Evolutionary conservation across 2,888 invertebrate genomes (phyloP).

Genomic region (Lepidocyrtinus sp.): DNA sequence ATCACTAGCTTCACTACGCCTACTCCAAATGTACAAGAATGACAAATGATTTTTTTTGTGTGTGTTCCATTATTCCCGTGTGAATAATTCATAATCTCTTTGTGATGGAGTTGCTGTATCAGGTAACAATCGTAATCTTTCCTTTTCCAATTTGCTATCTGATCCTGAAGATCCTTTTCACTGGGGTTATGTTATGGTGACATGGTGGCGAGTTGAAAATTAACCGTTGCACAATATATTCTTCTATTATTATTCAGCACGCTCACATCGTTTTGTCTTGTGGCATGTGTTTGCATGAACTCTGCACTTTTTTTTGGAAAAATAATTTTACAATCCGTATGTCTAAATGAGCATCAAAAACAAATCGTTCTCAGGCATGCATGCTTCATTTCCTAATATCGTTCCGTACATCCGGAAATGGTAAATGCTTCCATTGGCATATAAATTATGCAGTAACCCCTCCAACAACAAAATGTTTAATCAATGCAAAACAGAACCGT

Average conservation of each 20-base stretch:
- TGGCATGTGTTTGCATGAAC: conserved; percentile 28
- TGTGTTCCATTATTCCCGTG: not conserved
- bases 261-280: not conserved
- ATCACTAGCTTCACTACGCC: not conserved
- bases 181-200: too few relatives aligned
- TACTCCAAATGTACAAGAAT: not conserved
- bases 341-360: not conserved
- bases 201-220: too few relatives aligned
- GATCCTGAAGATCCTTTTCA: not conserved
- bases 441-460: not conserved
- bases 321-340: not conserved
- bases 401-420: too few relatives aligned
- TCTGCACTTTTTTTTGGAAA: conserved; percentile 20
- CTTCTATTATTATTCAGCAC: not conserved
- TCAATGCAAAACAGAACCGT: not conserved
- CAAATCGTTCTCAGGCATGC: conserved; percentile 14
- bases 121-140: not conserved
- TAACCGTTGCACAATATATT: conserved; percentile 1
- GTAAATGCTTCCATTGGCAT: not conserved
- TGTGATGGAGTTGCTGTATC: too few relatives aligned
- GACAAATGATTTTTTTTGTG: conserved; percentile 21
- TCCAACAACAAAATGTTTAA: too few relatives aligned
- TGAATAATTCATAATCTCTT: conserved; percentile 9
- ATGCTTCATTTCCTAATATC: too few relatives aligned
- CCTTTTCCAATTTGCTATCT: not conserved